Base-by-base conservation (phyloP, 2,888 invertebrate genomes). In the Zaprionus lineosus region DNA sequence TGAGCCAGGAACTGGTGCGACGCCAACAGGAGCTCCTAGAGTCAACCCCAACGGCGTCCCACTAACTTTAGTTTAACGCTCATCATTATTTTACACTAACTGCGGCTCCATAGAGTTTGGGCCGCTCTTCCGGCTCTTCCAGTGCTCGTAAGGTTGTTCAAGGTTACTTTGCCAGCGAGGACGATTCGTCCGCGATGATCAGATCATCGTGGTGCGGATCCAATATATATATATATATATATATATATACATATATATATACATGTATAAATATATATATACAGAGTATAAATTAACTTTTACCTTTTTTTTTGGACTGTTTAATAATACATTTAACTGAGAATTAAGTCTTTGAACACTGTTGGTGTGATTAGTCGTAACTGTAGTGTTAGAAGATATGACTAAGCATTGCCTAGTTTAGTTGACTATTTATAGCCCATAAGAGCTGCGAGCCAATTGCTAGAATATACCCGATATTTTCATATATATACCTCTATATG, bases 321-420 rank as follows among this genome's bases (percentile, higher is more conserved):
- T n/a, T n/a, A n/a, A n/a, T n/a, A 31, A 9, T n/a, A 31, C 31
- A n/a, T n/a, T n/a, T n/a, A n/a, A 78, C 67, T 59, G 79, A 81
- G 79, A 81, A 65, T 61, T 65, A 81, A 81, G 79, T 81, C 79
- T 81, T 81, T 48, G 61, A 71, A 84, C 79, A 74, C 86, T 73
- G 58, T 84, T 74, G 78, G 86, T 84, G 79, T 84, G 65, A 65
- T 63, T 86, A 78, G 86, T 53, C 24, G 46, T 78, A 76, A 56
- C 36, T 33, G 51, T 82, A 76, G 55, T 36, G n/a, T 46, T 48
- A 28, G 53, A 40, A 31, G 14, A 36, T 47, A 34, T 46, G 41
- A 18, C 26, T 52, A 28, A 58, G 24, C 36, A 41, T 39, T 56
- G 21, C 40, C 24, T 21, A 21, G 37, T 12, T 16, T 21, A 29